Conservation (phyloP, 1,140 invertebrate species). For the Drosophila pachea region DNA sequence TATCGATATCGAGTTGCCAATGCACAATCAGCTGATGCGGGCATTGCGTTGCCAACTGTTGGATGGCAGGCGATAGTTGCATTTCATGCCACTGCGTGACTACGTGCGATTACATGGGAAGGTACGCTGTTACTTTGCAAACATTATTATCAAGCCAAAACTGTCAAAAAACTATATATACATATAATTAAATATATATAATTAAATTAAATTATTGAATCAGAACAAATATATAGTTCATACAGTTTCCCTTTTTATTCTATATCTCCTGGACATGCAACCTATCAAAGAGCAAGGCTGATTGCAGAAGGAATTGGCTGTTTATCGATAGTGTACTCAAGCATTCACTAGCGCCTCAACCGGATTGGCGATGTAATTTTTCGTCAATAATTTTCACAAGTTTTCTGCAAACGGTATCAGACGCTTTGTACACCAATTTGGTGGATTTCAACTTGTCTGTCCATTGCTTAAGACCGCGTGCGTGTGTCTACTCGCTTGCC, state of each 20-base stretch:
- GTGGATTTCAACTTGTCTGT: not conserved
- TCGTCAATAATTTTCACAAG: slow-evolving; percentile 59
- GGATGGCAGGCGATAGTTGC: slow-evolving; percentile 20
- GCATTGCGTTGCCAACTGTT: slow-evolving; percentile 17
- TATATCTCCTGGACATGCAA: not conserved
- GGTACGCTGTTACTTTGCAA: not conserved
- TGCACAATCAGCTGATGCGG: slow-evolving; percentile 12
- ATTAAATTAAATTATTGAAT: too few relatives aligned
- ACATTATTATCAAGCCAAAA: too few relatives aligned
- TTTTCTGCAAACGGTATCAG: not conserved
- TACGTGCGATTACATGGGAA: too few relatives aligned
- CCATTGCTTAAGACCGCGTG: slow-evolving; percentile 1
- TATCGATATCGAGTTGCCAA: slow-evolving; percentile 20
- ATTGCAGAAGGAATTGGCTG: not conserved
- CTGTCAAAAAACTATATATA: too few relatives aligned
- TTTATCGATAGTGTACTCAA: slow-evolving; percentile 15
- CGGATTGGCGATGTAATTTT: slow-evolving; percentile 54
- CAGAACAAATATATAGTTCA: too few relatives aligned
- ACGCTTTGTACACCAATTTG: slow-evolving; percentile 3
- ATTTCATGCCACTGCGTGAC: slow-evolving; percentile 16
- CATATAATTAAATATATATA: too few relatives aligned
- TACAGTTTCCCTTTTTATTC: not conserved
- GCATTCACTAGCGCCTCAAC: slow-evolving; percentile 39
- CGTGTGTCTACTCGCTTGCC: not conserved
- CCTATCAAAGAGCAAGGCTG: not conserved